Evolutionary conservation across 2,113 vertebrate genomes (phyloP).

Genomic region (Nesoenas mayeri): DNA sequence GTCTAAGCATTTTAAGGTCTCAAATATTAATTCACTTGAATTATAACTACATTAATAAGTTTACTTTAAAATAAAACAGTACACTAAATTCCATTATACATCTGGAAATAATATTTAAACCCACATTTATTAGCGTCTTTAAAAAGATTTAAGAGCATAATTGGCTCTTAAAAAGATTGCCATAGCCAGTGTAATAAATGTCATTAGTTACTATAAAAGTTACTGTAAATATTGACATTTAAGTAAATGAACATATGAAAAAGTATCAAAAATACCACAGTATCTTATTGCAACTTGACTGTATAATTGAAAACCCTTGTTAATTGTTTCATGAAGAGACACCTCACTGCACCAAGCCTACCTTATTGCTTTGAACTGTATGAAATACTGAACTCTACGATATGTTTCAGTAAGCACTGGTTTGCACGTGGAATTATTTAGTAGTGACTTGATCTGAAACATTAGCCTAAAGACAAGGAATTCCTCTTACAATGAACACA

Average conservation of each 20-base stretch:
- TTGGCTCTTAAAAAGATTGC: not conserved
- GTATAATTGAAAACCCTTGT: not conserved
- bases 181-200: not conserved
- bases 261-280: not conserved
- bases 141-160: not conserved
- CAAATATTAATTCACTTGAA: not conserved
- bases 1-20: not conserved
- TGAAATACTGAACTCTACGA: not conserved
- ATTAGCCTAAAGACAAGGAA: not conserved
- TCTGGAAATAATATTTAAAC: not conserved
- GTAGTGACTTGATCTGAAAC: not conserved
- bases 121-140: not conserved
- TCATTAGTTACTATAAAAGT: conserved; percentile 9
- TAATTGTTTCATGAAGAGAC: not conserved
- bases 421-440: not conserved
- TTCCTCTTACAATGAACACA: not conserved
- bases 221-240: conserved; percentile 32
- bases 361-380: not conserved
- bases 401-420: not conserved
- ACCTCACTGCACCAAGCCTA: not conserved
- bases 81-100: not conserved
- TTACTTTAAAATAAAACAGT: not conserved
- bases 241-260: conserved; percentile 1
- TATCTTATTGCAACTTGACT: not conserved
- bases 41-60: not conserved